A percentile compares a stretch with the other conserved stretches of the same genome.
These are phyloP conservation scores for Scaptomyza flava DNA, from an alignment of 2,888 invertebrate genomes.

Conservation along the genomic window DNA sequence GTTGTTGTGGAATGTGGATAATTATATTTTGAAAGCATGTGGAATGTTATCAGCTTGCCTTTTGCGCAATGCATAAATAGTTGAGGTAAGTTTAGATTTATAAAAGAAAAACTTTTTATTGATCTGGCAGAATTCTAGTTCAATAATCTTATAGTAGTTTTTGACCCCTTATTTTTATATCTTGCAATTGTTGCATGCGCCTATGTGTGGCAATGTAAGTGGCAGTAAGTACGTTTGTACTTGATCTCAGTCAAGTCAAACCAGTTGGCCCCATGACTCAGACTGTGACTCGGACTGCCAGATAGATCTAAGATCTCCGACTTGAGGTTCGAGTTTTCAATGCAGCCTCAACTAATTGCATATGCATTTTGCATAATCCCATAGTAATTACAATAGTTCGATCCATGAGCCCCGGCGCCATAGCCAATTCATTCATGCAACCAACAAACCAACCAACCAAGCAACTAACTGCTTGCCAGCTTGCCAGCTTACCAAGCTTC, in stretches of 20 bases:
- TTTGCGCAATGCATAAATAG: slow-evolving; percentile 1
- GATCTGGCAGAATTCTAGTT: no score
- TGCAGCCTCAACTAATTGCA: slow-evolving; percentile 49
- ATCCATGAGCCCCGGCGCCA: slow-evolving; percentile 55
- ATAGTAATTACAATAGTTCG: slow-evolving; percentile 77
- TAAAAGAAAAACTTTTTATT: no score
- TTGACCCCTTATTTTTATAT: neutral
- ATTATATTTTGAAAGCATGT: neutral
- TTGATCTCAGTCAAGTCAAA: slow-evolving; percentile 71
- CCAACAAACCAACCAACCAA: slow-evolving; percentile 13
- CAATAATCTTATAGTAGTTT: no score
- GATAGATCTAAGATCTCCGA: slow-evolving; percentile 14
- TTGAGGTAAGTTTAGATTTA: neutral
- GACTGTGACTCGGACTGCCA: slow-evolving; percentile 9
- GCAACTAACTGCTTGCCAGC: slow-evolving; percentile 13
- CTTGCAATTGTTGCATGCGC: slow-evolving; percentile 8
- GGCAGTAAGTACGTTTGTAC: slow-evolving; percentile 47
- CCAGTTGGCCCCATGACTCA: slow-evolving; percentile 74
- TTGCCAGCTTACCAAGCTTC: slow-evolving; percentile 11
- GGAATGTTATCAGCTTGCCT: slow-evolving; percentile 1
- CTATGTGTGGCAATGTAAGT: slow-evolving; percentile 46
- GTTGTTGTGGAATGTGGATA: neutral
- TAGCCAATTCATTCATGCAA: slow-evolving; percentile 62
- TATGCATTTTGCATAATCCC: slow-evolving; percentile 75
- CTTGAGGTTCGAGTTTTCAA: slow-evolving; percentile 15